phyloP scores from a whole-genome alignment of 2,888 invertebrate genomes.

The Cheilosia soror region DNA sequence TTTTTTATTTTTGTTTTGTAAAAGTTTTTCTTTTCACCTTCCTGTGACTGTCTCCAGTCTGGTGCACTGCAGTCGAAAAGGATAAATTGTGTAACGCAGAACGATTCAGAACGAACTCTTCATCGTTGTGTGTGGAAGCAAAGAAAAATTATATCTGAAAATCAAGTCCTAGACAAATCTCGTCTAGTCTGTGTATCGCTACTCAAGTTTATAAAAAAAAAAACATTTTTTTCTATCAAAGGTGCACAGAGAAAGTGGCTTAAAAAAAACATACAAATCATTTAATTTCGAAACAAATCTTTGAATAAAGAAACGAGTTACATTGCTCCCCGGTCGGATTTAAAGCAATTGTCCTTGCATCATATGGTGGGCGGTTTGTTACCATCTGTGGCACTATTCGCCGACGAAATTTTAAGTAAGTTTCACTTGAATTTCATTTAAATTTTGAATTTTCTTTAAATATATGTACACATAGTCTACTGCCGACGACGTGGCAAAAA shows the following conservation, averaged over 20 bases:
- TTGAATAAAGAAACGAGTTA: conserved; percentile 6
- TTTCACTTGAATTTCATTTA: conserved; percentile 20
- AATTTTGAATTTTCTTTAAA: conserved; percentile 1
- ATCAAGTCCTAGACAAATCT: conserved; percentile 23
- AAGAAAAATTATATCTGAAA: conserved; percentile 10
- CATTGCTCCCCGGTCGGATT: conserved; percentile 62
- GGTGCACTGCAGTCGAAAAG: conserved; percentile 73
- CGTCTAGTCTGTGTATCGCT: background rate
- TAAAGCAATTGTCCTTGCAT: conserved; percentile 75
- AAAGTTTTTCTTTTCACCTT: conserved; percentile 44
- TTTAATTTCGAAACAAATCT: conserved; percentile 19
- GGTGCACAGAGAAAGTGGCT: conserved; percentile 30
- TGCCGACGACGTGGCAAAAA: conserved; percentile 47
- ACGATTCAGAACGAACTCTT: background rate
- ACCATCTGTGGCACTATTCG: conserved; percentile 81
- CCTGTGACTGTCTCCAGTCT: conserved; percentile 48
- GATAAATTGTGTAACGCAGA: conserved; percentile 51
- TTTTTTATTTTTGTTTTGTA: conserved; percentile 27
- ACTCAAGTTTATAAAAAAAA: conserved; percentile 1
- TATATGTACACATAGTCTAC: conserved; percentile 21
- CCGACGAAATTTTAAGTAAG: conserved; percentile 79
- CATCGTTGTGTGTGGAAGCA: background rate
- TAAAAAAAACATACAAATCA: background rate
- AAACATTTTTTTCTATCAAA: conserved; percentile 24
- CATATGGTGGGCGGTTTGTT: conserved; percentile 82